These are phyloP conservation scores for Rhorus exstirpatorius DNA, from an alignment of 2,888 invertebrate genomes.

Conservation along the genomic window DNA sequence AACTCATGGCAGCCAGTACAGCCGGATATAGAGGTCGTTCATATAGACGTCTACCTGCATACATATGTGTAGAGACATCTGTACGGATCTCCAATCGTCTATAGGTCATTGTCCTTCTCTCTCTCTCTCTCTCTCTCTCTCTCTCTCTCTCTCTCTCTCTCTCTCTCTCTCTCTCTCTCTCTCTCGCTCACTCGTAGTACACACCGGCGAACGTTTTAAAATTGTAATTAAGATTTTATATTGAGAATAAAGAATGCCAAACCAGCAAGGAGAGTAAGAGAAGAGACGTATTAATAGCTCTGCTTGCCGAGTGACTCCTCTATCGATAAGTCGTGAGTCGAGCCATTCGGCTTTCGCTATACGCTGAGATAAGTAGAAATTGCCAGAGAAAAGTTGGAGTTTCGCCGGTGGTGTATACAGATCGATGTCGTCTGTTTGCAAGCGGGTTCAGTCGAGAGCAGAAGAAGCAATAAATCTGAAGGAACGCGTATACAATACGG, in stretches of 20 bases:
- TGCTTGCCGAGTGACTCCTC: conserved; percentile 4
- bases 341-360: conserved; percentile 9
- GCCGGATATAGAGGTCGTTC: conserved; percentile 31
- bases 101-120: too few relatives aligned
- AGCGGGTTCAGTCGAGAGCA: conserved; percentile 3
- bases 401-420: background rate
- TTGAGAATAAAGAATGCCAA: conserved; percentile 38
- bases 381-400: conserved; percentile 29
- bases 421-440: background rate
- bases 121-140: too few relatives aligned
- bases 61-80: too few relatives aligned
- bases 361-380: conserved; percentile 35
- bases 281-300: conserved; percentile 27
- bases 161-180: too few relatives aligned
- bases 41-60: conserved; percentile 9
- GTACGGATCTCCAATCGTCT: too few relatives aligned
- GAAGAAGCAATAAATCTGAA: conserved; percentile 1
- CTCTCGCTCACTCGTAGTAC: too few relatives aligned
- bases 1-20: conserved; percentile 46
- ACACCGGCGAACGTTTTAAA: conserved; percentile 17
- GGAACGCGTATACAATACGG: background rate
- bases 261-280: conserved; percentile 3
- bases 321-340: conserved; percentile 24
- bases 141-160: too few relatives aligned
- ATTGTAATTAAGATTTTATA: conserved; percentile 58